Base-by-base conservation (phyloP, 2,888 invertebrate species). In the Polydesmus complanatus region DNA sequence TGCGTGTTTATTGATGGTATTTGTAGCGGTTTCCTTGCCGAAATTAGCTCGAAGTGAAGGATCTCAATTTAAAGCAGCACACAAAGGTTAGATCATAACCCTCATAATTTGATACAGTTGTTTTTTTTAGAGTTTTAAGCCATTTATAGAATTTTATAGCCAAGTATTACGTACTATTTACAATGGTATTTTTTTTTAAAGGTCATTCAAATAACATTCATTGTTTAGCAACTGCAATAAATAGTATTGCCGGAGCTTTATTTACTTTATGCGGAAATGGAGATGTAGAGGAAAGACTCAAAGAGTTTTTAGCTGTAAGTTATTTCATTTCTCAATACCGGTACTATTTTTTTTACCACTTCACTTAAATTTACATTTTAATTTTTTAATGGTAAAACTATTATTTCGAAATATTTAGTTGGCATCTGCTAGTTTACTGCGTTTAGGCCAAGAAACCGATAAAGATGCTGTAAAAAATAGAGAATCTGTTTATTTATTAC, bases 151-250 rank as follows among this genome's bases (percentile, higher is more conserved):
- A 21, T 19, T 26, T 37, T 21, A 27, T 5, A 56, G 23, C 23
- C 18, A 23, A 47, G 19, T n/a, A 22, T 2, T 54, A n/a, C n/a
- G 22, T 60, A 18, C 23, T 53, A 23, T 54, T 48, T 56, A 56
- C 63, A 18, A 67, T 64, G 54, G 8, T n/a, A 26, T 18, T 3
- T 50, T 55, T 57, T 63, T 77, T 88, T n/a, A n/a, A n/a, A 77
- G 95, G 94, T 0, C 96, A 98, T 72, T 85, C 91, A n/a, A 98
- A 99, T 76, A 99, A 99, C 73, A 93, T 92, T 64, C 98, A 99
- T 73, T 98, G 98, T 72, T 88, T 99, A 81, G 94, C 97, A 1
- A 83, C 91, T 53, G 95, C 96, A 0, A 88, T 97, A 49, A 95
- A 94, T 71, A 88, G 90, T 68, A 89, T 96, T 64, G 96, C 96